phyloP scores from a whole-genome alignment of 2,888 invertebrate species.

The Harpalus rubripes region DNA sequence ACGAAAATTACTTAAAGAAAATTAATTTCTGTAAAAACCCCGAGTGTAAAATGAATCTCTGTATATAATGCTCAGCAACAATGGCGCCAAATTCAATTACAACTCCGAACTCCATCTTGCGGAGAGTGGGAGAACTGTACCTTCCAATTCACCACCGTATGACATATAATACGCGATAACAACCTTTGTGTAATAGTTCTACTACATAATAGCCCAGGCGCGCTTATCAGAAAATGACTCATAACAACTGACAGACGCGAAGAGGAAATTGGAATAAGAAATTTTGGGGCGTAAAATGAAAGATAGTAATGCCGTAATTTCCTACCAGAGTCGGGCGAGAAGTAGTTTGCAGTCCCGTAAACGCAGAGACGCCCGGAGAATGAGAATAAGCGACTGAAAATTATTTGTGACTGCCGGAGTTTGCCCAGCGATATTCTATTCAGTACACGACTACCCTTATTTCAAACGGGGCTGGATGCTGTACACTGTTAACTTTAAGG shows the following conservation, averaged over 20 bases:
- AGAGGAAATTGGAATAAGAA: conserved; percentile 87
- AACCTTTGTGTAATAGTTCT: conserved; percentile 78
- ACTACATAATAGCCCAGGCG: conserved; percentile 77
- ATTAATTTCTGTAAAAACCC: background rate
- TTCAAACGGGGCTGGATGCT: conserved; percentile 69
- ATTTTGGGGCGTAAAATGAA: conserved; percentile 88
- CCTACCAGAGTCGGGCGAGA: conserved; percentile 78
- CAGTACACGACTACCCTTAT: conserved; percentile 73
- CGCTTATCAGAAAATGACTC: conserved; percentile 87
- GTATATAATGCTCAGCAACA: background rate
- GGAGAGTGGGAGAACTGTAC: background rate
- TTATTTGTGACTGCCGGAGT: conserved; percentile 63
- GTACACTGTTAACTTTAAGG: conserved; percentile 70
- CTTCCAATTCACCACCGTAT: conserved; percentile 76
- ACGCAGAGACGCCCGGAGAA: conserved; percentile 29
- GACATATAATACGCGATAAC: conserved; percentile 78
- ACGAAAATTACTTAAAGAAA: no score
- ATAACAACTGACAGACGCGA: conserved; percentile 82
- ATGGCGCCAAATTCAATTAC: conserved; percentile 47
- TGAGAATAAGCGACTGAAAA: conserved; percentile 24
- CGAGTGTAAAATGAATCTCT: background rate
- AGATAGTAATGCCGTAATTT: conserved; percentile 88
- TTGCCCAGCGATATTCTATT: conserved; percentile 74
- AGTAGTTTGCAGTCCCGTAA: conserved; percentile 73
- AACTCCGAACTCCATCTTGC: conserved; percentile 17